Percentiles rank a stretch among this genome's conserved stretches.
These are phyloP conservation scores for Crotalus helleri DNA, from an alignment of 2,113 vertebrate genomes.

Conservation along the genomic window DNA sequence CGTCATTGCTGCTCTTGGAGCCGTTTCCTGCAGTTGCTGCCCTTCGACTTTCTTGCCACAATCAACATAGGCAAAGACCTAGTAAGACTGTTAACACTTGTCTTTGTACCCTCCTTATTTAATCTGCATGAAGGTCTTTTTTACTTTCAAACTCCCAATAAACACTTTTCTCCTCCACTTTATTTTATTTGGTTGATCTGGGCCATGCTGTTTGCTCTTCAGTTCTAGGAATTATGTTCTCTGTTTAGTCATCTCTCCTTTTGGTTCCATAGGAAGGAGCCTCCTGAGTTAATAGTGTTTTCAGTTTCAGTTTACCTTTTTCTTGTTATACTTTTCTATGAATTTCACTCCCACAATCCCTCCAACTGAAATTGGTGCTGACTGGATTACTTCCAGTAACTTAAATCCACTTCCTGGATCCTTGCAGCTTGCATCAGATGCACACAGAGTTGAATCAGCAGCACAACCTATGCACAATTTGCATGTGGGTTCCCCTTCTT, in stretches of 20 bases:
- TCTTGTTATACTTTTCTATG: slow-evolving; percentile 15
- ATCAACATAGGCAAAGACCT: slow-evolving; percentile 21
- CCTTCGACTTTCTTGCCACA: background rate
- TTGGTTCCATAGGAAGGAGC: slow-evolving; percentile 23
- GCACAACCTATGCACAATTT: slow-evolving; percentile 17
- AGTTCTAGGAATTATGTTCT: slow-evolving; percentile 35
- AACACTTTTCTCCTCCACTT: slow-evolving; percentile 50
- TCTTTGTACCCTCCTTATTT: slow-evolving; percentile 35
- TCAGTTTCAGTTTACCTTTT: slow-evolving; percentile 30
- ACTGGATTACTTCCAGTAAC: slow-evolving; percentile 62
- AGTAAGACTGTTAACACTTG: background rate
- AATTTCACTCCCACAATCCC: slow-evolving; percentile 43
- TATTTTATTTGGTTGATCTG: slow-evolving; percentile 46
- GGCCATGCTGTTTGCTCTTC: slow-evolving; percentile 54
- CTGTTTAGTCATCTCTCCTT: background rate
- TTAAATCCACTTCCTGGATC: slow-evolving; percentile 29
- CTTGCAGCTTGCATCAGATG: slow-evolving; percentile 30
- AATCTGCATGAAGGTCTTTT: slow-evolving; percentile 32
- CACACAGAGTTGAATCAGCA: slow-evolving; percentile 15
- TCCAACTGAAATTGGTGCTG: slow-evolving; percentile 64
- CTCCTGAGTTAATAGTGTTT: background rate
- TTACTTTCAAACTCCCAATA: slow-evolving; percentile 51
- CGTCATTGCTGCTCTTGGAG: background rate
- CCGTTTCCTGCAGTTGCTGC: background rate
- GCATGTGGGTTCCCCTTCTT: background rate